Evolutionary conservation across 2,113 vertebrate species (phyloP).

Genomic region (Sceloporus tristichus): DNA sequence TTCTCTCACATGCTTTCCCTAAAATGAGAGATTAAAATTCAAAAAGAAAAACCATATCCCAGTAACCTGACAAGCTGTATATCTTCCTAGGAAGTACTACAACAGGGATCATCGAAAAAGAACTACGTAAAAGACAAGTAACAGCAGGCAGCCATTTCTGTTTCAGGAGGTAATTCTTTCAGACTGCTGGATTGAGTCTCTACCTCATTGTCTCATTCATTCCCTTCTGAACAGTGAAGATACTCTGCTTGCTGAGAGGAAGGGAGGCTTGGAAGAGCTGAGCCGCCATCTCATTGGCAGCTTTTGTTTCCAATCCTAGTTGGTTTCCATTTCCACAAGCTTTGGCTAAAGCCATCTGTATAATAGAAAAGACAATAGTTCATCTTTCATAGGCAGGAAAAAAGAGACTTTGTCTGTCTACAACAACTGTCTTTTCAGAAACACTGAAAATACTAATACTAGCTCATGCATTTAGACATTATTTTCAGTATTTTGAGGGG

Average conservation of each 20-base stretch:
- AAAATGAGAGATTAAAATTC: neutral
- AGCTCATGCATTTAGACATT: neutral
- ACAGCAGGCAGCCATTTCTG: neutral
- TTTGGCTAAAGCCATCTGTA: conserved; percentile 89
- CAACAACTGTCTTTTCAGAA: too few relatives aligned
- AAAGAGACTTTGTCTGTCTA: too few relatives aligned
- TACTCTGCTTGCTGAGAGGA: conserved; percentile 73
- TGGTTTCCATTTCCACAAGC: conserved; percentile 87
- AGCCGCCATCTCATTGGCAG: conserved; percentile 82
- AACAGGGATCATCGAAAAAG: too few relatives aligned
- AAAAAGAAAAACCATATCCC: neutral
- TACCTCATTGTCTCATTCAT: conserved; percentile 98
- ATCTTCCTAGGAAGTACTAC: neutral
- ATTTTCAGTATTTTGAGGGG: too few relatives aligned
- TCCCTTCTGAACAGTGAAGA: conserved; percentile 84
- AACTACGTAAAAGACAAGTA: neutral
- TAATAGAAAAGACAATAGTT: neutral
- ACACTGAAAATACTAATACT: neutral
- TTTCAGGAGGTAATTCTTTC: neutral
- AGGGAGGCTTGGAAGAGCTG: conserved; percentile 88
- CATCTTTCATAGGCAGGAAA: too few relatives aligned
- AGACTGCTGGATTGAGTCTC: neutral
- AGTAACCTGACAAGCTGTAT: neutral
- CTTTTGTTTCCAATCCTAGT: conserved; percentile 83
- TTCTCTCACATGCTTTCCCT: neutral